phyloP scores from a whole-genome alignment of 2,797 vertebrate species.

The Megaceryle alcyon region DNA sequence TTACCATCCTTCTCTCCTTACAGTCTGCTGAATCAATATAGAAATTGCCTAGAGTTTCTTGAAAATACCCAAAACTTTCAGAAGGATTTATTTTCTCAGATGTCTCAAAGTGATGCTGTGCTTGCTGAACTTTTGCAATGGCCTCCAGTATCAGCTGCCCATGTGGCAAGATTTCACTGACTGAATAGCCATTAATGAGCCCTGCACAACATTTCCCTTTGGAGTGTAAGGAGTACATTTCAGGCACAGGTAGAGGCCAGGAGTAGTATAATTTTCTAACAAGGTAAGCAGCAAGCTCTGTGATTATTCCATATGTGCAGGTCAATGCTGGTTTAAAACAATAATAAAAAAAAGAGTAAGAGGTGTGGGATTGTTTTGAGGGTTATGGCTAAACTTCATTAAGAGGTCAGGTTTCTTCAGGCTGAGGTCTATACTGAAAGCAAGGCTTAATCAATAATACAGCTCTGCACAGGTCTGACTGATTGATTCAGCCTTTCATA shows the following conservation, averaged over 20 bases:
- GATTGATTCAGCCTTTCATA: background rate
- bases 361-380: background rate
- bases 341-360: background rate
- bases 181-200: background rate
- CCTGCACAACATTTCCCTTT: background rate
- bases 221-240: background rate
- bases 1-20: background rate
- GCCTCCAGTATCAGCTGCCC: background rate
- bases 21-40: background rate
- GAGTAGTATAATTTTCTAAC: background rate
- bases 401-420: background rate
- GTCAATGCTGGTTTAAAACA: background rate
- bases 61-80: background rate
- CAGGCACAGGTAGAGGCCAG: background rate
- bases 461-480: background rate
- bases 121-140: background rate
- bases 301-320: background rate
- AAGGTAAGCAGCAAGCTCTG: background rate
- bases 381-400: background rate
- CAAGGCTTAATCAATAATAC: background rate
- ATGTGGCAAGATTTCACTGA: background rate
- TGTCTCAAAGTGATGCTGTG: fast-evolving
- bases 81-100: background rate
- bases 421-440: background rate
- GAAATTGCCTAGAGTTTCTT: background rate